Evolutionary conservation across 1,140 invertebrate species (phyloP), one percentile per base, ranked within the genome.

Genomic region (Prorops nasuta): DNA sequence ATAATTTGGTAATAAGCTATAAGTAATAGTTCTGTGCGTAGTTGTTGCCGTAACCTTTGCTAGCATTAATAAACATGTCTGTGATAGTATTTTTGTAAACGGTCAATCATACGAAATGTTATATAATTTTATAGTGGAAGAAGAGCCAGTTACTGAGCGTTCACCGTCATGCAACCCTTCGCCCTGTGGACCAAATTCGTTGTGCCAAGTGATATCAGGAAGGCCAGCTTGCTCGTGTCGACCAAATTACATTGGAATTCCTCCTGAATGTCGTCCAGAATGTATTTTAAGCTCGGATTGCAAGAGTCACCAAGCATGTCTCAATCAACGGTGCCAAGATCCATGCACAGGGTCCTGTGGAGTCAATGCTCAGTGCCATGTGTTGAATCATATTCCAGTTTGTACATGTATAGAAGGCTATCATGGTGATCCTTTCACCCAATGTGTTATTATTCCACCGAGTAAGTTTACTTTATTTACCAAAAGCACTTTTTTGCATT

Each of bases 321-420:
- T 87, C 35, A 79, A 83, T 60, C 82, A 81, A 56, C 87, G 85
- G 66, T 91, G 89, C 65, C 72, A 73, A 22, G 86, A 91, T 71
- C 89, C 89, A 16, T 90, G 88, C 63, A 81, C 81, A 4, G 88
- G 87, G 24, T 82, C 85, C 6, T 92, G 89, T 66, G 88, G 87
- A 10, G 69, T 83, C 9, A 81, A 82, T 54, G 87, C 89, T 2
- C 77, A 82, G 42, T 92, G 90, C 63, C 79, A 79, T 18, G 85
- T 87, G 7, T 77, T 83, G 6, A 84, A 84, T 63, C 88, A 91
- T 62, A 80, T 84, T 3, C 85, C 89, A 8, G 83, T 84, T 44
- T 92, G 90, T 62, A 80, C 78, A 2, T 92, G 90, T 57, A 80
- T 84, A 0, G 73, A 74, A 51, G 82, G 81, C 34, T 86, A 79